These are phyloP conservation scores for Arge pagana DNA, from an alignment of 2,888 invertebrate species.

Conservation along the genomic window DNA sequence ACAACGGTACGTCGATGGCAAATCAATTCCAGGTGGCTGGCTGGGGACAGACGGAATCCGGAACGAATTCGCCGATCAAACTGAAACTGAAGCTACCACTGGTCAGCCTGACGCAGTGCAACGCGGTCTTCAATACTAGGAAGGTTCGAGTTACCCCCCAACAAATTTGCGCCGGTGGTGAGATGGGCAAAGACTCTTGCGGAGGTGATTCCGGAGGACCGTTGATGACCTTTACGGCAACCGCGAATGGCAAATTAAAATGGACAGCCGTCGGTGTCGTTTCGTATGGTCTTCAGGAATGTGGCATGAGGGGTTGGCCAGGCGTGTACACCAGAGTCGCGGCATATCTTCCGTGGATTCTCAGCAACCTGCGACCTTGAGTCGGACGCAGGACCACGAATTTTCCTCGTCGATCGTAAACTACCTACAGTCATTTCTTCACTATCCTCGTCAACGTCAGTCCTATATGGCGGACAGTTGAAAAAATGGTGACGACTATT, in stretches of 20 bases:
- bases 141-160: too few relatives aligned
- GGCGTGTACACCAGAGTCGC: slow-evolving; percentile 68
- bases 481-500: too few relatives aligned
- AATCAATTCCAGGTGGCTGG: slow-evolving; percentile 62
- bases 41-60: slow-evolving; percentile 67
- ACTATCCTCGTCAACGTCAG: too few relatives aligned
- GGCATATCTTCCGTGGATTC: slow-evolving; percentile 66
- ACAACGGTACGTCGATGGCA: slow-evolving; percentile 5
- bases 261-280: slow-evolving; percentile 66
- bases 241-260: slow-evolving; percentile 34
- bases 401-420: too few relatives aligned
- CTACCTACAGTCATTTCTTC: too few relatives aligned
- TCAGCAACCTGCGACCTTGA: slow-evolving; percentile 44
- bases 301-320: slow-evolving; percentile 62
- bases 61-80: too few relatives aligned
- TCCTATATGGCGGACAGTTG: too few relatives aligned
- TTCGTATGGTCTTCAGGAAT: slow-evolving; percentile 64
- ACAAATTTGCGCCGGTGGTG: slow-evolving; percentile 76
- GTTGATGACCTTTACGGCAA: slow-evolving; percentile 61
- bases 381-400: too few relatives aligned
- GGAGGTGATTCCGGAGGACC: slow-evolving; percentile 80
- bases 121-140: slow-evolving; percentile 60
- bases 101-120: slow-evolving; percentile 60
- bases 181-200: slow-evolving; percentile 71
- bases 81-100: slow-evolving; percentile 61